Evolutionary conservation across 2,888 invertebrate genomes (phyloP).

Genomic region (Clusia tigrina): DNA sequence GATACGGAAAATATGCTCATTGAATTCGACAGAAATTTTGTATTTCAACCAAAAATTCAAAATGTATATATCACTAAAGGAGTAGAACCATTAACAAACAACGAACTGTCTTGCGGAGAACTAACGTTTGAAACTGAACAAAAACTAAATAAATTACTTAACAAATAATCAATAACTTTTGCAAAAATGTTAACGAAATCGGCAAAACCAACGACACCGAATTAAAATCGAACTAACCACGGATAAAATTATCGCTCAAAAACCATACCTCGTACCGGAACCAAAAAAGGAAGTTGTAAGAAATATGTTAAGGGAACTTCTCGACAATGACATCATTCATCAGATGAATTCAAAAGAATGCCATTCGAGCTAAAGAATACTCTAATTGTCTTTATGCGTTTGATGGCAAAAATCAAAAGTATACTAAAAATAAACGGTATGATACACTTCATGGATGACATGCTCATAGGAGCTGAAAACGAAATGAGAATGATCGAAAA

Average conservation of each 20-base stretch:
- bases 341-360: background rate
- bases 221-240: conserved; percentile 28
- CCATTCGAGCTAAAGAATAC: background rate
- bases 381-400: background rate
- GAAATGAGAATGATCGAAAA: background rate
- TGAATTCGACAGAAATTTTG: too few relatives aligned
- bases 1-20: too few relatives aligned
- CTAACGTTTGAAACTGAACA: too few relatives aligned
- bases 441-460: background rate
- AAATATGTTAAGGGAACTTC: conserved; percentile 28
- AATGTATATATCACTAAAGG: too few relatives aligned
- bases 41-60: too few relatives aligned
- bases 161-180: too few relatives aligned
- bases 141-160: too few relatives aligned
- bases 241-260: conserved; percentile 17
- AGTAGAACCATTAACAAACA: too few relatives aligned
- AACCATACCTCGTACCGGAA: conserved; percentile 30
- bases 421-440: background rate
- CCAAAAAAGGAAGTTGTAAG: conserved; percentile 24
- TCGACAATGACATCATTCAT: conserved; percentile 29
- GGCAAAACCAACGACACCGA: too few relatives aligned
- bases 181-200: too few relatives aligned
- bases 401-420: background rate
- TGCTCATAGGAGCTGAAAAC: background rate
- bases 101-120: too few relatives aligned